phyloP scores from a whole-genome alignment of 2,888 invertebrate species.

The Pinctada fucata region DNA sequence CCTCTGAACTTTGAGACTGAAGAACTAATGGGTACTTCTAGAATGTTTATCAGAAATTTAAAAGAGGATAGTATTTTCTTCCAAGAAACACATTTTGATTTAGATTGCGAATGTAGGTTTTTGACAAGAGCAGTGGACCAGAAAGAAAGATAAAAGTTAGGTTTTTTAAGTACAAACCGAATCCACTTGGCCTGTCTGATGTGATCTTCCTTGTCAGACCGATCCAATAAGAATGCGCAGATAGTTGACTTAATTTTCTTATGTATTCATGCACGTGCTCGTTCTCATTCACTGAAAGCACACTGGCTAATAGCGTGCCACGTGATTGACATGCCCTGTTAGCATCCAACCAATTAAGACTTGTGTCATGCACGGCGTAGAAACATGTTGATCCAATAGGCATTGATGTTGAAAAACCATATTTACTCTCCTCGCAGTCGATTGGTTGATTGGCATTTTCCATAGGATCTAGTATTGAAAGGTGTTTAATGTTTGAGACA shows the following conservation, averaged over 20 bases:
- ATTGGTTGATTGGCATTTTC: not conserved
- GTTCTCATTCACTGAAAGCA: not conserved
- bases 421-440: not conserved
- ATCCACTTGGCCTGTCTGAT: too few species aligned
- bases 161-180: too few species aligned
- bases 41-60: too few species aligned
- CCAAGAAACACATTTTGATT: too few species aligned
- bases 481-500: too few species aligned
- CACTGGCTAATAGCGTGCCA: not conserved
- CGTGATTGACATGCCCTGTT: not conserved
- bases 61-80: too few species aligned
- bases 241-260: not conserved
- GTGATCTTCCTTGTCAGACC: not conserved
- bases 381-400: not conserved
- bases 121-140: too few species aligned
- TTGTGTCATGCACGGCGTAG: not conserved
- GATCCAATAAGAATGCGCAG: not conserved
- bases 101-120: too few species aligned
- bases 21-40: too few species aligned
- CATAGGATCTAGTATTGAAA: not conserved
- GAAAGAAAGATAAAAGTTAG: too few species aligned
- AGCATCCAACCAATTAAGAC: not conserved
- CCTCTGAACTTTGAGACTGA: too few species aligned
- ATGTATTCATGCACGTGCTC: not conserved
- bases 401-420: not conserved